Conservation (phyloP, 2,888 invertebrate species). For the Tetanocera ferruginea region DNA sequence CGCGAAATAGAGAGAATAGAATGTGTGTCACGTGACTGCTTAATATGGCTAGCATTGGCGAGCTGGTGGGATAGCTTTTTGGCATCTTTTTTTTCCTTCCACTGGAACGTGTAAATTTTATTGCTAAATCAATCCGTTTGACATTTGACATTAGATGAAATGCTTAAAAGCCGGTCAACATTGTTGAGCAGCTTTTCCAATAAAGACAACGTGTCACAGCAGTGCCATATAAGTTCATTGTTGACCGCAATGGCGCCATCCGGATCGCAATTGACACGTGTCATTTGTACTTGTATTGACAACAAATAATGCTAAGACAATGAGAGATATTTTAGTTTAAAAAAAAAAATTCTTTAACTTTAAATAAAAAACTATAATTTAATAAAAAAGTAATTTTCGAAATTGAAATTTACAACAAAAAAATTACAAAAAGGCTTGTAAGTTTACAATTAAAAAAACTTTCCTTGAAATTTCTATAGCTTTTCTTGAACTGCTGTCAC, state of each 20-base stretch:
- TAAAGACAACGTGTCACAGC: not conserved
- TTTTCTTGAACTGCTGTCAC: too few relatives aligned
- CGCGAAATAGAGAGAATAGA: not conserved
- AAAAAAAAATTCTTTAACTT: too few relatives aligned
- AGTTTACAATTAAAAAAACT: too few relatives aligned
- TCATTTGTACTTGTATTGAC: not conserved
- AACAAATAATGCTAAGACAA: not conserved
- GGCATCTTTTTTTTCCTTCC: not conserved
- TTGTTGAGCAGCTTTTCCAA: not conserved
- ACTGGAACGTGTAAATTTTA: slow-evolving; percentile 30
- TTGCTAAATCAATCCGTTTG: slow-evolving; percentile 22
- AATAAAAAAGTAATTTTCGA: too few relatives aligned
- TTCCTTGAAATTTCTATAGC: too few relatives aligned
- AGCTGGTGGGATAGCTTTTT: not conserved
- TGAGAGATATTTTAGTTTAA: too few relatives aligned
- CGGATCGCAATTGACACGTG: not conserved
- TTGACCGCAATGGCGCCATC: slow-evolving; percentile 26
- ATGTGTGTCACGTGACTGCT: slow-evolving; percentile 32
- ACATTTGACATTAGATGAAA: slow-evolving; percentile 8
- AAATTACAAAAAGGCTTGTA: too few relatives aligned
- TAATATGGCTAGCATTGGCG: not conserved
- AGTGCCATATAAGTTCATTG: not conserved
- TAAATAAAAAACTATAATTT: too few relatives aligned
- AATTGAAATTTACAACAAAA: too few relatives aligned
- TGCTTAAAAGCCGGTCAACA: not conserved